Evolutionary conservation across 2,113 vertebrate genomes (phyloP), one percentile per base, ranked within the genome.

Genomic region (Maccullochella peelii): DNA sequence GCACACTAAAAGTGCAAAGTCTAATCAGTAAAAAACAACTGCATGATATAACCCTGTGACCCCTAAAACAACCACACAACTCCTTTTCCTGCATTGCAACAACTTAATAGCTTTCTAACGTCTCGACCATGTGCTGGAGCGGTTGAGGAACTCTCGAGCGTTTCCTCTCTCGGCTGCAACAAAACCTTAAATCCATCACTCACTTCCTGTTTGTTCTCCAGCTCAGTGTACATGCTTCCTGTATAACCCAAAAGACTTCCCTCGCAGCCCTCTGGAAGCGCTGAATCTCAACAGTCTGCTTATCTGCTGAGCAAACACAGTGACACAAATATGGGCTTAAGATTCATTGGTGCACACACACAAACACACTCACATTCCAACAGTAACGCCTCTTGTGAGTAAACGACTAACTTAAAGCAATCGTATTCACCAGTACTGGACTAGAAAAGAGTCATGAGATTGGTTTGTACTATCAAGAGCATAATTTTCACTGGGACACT

Each of bases 161-260:
- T 87, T 87, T 88, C 76, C 73, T 83, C 49, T 83, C 50, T 62
- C 77, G 44, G 67, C 86, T 79, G 54, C n/a, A 75, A 78, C 69
- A 80, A 81, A 92, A 72, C 73, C 58, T 88, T 78, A 87, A 76
- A 87, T 89, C 86, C 87, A 87, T 93, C 92, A 88, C 87, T 78
- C 75, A 61, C 88, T 93, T 94, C 93, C 92, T 95, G 92, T 91
- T 86, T 90, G 83, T 70, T 54, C 66, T 68, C 38, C 72, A 50
- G 91, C 89, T 93, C 87, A 15, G 86, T 87, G 94, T 93, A 83
- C 88, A 62, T 42, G 76, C 87, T 94, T 94, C 92, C 91, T 94
- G 88, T 87, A 79, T 88, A 30, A 69, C 67, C 90, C 82, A 70
- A 44, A 86, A 85, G 76, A 88, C 90, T 93, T 94, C 92, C 93